phyloP scores from a whole-genome alignment of 2,888 invertebrate genomes.

The Chloroclysta siterata region DNA sequence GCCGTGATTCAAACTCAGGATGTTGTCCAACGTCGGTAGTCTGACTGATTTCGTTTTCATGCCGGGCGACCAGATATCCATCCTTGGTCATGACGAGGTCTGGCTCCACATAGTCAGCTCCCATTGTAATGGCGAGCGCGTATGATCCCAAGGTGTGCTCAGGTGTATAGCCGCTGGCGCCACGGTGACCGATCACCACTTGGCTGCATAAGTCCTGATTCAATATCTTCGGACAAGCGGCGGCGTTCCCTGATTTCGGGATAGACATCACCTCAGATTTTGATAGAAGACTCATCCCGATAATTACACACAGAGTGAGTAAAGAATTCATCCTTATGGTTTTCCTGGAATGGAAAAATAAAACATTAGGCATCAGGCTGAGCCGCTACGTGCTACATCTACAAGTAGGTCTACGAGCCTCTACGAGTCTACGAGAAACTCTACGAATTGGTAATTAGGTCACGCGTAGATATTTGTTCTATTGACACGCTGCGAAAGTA shows the following conservation, averaged over 20 bases:
- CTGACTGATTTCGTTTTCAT: conserved; percentile 70
- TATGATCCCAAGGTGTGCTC: conserved; percentile 78
- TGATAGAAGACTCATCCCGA: conserved; percentile 12
- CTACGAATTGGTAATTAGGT: neutral
- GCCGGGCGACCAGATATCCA: conserved; percentile 66
- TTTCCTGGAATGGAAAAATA: conserved; percentile 12
- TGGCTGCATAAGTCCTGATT: conserved; percentile 40
- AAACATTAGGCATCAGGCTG: neutral
- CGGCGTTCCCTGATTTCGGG: conserved; percentile 6
- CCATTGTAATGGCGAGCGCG: conserved; percentile 72
- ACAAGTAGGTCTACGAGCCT: neutral
- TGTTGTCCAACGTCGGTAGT: conserved; percentile 66
- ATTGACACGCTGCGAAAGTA: too few species aligned
- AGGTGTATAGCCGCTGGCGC: conserved; percentile 54
- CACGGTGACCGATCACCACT: conserved; percentile 40
- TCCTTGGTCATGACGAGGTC: conserved; percentile 77
- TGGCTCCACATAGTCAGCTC: conserved; percentile 76
- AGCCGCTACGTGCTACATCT: neutral
- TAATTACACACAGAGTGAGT: neutral
- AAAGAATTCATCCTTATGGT: conserved; percentile 15
- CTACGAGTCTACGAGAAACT: neutral
- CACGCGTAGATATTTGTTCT: neutral
- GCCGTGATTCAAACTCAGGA: conserved; percentile 64
- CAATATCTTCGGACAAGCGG: neutral
- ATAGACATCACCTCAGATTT: conserved; percentile 8